These are phyloP conservation scores for Heliconius hortense DNA, from an alignment of 2,888 invertebrate species.

Conservation along the genomic window DNA sequence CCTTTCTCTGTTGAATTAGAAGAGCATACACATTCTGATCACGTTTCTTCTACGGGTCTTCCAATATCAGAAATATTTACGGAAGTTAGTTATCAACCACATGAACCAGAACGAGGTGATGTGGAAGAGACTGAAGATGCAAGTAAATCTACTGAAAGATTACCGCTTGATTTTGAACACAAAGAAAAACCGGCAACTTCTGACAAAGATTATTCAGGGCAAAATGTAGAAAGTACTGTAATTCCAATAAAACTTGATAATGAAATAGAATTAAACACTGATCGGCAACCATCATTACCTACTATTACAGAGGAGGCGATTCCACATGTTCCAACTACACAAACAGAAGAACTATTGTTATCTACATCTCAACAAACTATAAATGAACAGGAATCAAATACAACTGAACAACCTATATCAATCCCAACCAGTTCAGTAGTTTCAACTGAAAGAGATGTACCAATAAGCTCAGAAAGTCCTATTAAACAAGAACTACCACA, in stretches of 20 bases:
- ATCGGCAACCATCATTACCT: constrained; percentile 12
- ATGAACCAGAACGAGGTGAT: constrained; percentile 47
- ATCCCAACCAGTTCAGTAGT: constrained; percentile 37
- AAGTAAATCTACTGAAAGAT: constrained; percentile 42
- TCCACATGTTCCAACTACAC: constrained; percentile 16
- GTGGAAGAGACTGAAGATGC: constrained; percentile 44
- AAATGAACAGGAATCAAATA: constrained; percentile 37
- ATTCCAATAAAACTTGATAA: constrained; percentile 12
- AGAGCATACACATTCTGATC: constrained; percentile 60
- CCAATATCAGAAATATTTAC: constrained; percentile 44
- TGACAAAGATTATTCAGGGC: constrained; percentile 4
- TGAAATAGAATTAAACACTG: constrained; percentile 14
- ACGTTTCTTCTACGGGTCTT: constrained; percentile 47
- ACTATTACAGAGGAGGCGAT: constrained; percentile 20
- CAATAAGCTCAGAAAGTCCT: constrained; percentile 26
- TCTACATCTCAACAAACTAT: constrained; percentile 27
- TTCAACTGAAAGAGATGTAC: constrained; percentile 35
- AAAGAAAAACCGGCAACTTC: constrained; percentile 24
- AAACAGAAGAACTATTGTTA: constrained; percentile 33
- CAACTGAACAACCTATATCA: constrained; percentile 41
- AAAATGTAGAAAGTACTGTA: constrained; percentile 24
- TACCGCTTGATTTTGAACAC: constrained; percentile 19
- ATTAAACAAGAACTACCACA: constrained; percentile 18
- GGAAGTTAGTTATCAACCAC: constrained; percentile 40
- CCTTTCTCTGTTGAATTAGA: constrained; percentile 63